Percentiles rank a stretch among this genome's conserved stretches.
Conservation (phyloP, 1,140 invertebrate species). For the Idris sp. region DNA sequence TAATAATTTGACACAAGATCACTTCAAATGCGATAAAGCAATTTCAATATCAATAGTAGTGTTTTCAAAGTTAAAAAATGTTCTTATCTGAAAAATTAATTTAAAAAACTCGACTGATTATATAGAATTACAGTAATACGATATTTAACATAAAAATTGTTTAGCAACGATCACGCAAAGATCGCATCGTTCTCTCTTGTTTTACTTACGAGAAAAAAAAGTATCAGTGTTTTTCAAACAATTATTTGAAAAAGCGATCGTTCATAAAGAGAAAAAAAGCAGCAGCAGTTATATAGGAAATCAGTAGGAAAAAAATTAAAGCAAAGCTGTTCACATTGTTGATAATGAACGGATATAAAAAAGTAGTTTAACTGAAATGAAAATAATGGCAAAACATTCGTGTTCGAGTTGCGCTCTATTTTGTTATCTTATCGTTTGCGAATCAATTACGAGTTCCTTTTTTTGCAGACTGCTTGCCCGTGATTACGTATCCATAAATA, state of each 20-base stretch:
- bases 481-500: constrained; percentile 62
- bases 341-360: constrained; percentile 48
- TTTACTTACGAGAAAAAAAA: not conserved
- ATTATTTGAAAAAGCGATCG: constrained; percentile 32
- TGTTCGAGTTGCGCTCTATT: constrained; percentile 53
- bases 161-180: constrained; percentile 32
- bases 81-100: no score
- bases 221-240: constrained; percentile 41
- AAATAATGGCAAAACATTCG: constrained; percentile 54
- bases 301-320: not conserved
- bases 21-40: no score
- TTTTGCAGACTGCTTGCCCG: constrained; percentile 50
- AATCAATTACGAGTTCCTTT: constrained; percentile 61
- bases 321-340: constrained; percentile 12
- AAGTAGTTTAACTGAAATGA: constrained; percentile 55
- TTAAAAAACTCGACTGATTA: constrained; percentile 3
- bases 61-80: no score
- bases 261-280: constrained; percentile 7
- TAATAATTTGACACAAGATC: no score
- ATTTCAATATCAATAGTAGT: no score
- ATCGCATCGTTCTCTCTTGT: constrained; percentile 16
- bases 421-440: constrained; percentile 58
- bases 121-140: constrained; percentile 23
- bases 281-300: no score
- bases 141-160: constrained; percentile 36